phyloP scores from a whole-genome alignment of 2,797 vertebrate genomes.

The Novumbra hubbsi region DNA sequence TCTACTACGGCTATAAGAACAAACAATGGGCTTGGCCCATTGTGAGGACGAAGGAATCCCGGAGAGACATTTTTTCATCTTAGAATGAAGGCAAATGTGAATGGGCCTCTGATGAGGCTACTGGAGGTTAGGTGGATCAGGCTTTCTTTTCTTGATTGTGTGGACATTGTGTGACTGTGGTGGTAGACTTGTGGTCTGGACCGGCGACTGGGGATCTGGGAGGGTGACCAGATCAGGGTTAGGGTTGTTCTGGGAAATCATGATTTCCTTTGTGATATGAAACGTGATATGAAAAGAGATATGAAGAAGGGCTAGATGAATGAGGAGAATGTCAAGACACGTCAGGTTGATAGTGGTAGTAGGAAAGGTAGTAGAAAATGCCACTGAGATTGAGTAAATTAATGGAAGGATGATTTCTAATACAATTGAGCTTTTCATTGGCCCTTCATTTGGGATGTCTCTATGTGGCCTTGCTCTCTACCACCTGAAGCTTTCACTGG shows the following conservation, averaged over 20 bases:
- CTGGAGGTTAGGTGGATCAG: neutral
- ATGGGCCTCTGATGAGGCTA: neutral
- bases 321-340: slow-evolving; percentile 41
- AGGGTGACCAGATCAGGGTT: neutral
- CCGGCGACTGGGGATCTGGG: neutral
- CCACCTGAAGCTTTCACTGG: too few relatives aligned
- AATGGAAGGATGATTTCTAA: neutral
- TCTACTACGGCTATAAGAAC: too few relatives aligned
- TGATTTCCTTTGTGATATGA: neutral
- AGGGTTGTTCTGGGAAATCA: neutral
- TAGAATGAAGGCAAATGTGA: neutral
- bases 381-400: neutral
- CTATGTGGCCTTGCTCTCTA: neutral
- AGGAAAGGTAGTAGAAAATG: slow-evolving; percentile 19
- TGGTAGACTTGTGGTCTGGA: neutral
- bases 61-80: neutral
- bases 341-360: slow-evolving; percentile 10
- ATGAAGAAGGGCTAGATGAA: slow-evolving; percentile 18
- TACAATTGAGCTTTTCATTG: neutral
- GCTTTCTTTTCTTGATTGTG: slow-evolving; percentile 32
- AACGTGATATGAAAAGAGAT: slow-evolving; percentile 8
- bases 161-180: neutral
- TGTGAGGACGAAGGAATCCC: neutral
- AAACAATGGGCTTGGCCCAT: neutral
- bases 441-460: neutral